phyloP scores from a whole-genome alignment of 2,888 invertebrate species.

The Dione vanillae region DNA sequence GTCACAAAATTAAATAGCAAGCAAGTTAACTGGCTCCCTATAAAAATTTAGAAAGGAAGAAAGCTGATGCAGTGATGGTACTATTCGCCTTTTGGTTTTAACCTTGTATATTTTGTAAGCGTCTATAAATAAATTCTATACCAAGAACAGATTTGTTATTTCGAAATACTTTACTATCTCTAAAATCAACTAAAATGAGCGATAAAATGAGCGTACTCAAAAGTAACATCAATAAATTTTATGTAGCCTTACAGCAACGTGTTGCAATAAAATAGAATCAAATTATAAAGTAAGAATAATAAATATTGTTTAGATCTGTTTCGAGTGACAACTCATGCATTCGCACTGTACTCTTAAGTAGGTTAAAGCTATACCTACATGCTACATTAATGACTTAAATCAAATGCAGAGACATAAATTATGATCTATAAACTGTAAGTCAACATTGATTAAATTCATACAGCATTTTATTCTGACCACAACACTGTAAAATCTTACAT shows the following conservation, averaged over 20 bases:
- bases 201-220: conserved; percentile 15
- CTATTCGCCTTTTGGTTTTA: too few species aligned
- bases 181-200: conserved; percentile 24
- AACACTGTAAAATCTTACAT: neutral
- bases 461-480: conserved; percentile 20
- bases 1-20: too few species aligned
- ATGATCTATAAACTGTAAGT: conserved; percentile 27
- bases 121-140: too few species aligned
- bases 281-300: conserved; percentile 44
- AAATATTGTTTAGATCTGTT: conserved; percentile 45
- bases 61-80: too few species aligned
- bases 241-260: conserved; percentile 37
- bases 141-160: too few species aligned
- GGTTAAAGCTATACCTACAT: conserved; percentile 52
- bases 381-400: conserved; percentile 41
- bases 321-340: conserved; percentile 44
- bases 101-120: too few species aligned
- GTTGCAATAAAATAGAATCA: conserved; percentile 38
- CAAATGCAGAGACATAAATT: conserved; percentile 29
- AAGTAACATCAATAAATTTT: conserved; percentile 23
- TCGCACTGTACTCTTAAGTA: conserved; percentile 49
- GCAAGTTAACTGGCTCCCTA: too few species aligned
- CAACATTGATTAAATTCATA: conserved; percentile 31
- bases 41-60: too few species aligned
- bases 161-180: neutral